Base-by-base conservation (phyloP, 2,888 invertebrate genomes). In the Apeira syringaria region DNA sequence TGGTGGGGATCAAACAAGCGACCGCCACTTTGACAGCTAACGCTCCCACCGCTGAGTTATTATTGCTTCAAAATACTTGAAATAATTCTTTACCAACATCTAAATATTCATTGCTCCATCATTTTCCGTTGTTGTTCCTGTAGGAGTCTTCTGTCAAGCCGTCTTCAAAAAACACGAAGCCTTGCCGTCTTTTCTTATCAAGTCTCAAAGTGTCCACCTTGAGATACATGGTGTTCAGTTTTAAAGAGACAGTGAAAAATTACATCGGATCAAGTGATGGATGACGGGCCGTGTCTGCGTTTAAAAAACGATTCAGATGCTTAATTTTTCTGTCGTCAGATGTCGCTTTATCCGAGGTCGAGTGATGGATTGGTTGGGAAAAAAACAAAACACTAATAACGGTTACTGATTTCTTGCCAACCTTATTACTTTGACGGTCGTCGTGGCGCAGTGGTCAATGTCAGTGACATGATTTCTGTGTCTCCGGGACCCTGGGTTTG, bases 271-370 rank as follows among this genome's bases (percentile, higher is more conserved):
- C 33, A 57, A 63, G 77, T 86, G 86, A 86, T 86, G 75, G 84
- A 86, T 86, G 75, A 68, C 39, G 53, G 40, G 50, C 59, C 48
- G 46, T 54, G 70, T 64, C 60, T 54, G 63, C 76, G 77, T 79
- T 83, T 77, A 81, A 81, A 82, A 82, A 82, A 70, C 82, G 76
- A 79, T 83, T 81, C 66, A 48, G 70, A 68, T 71, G 75, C 80
- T 84, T 83, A 83, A 83, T 81, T 83, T 84, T 73, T 73, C 70
- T 80, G 80, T 83, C 82, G 76, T 74, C 78, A 71, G 71, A 71
- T 74, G 80, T 77, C 76, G 50, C 37, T 42, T 53, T 64, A 59
- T 57, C 43, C 53, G 70, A 51, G 61, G 49, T 40, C 43, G 41
- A 47, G 61, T 82, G 83, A 85, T 85, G 69, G 77, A 84, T 84